Conservation (phyloP, 2,113 vertebrate species). For the Tupaia chinensis region DNA sequence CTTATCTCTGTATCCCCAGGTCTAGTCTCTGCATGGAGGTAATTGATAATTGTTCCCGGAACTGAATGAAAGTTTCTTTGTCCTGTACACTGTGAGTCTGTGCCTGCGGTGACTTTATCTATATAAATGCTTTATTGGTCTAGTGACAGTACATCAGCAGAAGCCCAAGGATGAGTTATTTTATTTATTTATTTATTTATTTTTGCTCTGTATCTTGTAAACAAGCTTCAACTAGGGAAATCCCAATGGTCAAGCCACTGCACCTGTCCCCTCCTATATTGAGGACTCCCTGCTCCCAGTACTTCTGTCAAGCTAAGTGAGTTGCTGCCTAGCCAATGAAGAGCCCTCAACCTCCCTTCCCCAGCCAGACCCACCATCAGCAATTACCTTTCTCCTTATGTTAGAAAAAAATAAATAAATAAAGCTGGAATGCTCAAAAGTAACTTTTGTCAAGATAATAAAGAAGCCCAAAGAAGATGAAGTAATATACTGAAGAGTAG, state of each 20-base stretch:
- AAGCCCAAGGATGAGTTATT: not conserved
- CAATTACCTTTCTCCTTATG: not conserved
- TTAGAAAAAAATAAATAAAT: not conserved
- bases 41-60: not conserved
- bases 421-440: slow-evolving; percentile 40
- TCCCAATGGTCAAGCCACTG: not conserved
- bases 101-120: not conserved
- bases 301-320: not conserved
- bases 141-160: not conserved
- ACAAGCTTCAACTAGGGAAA: slow-evolving; percentile 9
- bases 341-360: not conserved
- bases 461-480: not conserved
- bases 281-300: not conserved
- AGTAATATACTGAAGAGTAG: not conserved
- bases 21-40: not conserved
- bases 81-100: not conserved
- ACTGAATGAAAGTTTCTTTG: not conserved
- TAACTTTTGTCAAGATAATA: slow-evolving; percentile 39
- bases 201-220: not conserved
- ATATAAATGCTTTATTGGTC: not conserved
- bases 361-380: not conserved
- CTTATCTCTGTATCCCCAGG: not conserved
- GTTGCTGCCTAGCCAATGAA: not conserved
- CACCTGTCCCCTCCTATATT: not conserved
- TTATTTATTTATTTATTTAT: not conserved